phyloP scores from a whole-genome alignment of 1,140 invertebrate species.

The Phthorimaea operculella region DNA sequence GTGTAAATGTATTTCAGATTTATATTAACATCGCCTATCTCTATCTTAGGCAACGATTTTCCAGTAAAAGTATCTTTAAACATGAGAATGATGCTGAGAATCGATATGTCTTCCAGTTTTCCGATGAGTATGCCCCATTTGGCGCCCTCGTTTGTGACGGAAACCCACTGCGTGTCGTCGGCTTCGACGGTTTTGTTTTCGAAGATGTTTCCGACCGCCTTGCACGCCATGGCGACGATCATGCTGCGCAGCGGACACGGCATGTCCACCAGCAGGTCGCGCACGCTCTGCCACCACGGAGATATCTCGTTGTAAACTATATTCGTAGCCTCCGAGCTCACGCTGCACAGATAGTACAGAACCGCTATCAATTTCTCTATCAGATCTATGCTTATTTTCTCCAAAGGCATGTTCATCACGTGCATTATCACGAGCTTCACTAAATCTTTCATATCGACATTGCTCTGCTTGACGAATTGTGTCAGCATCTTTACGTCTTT shows the following conservation, averaged over 20 bases:
- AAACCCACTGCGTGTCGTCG: slow-evolving; percentile 81
- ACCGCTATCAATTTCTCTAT: slow-evolving; percentile 65
- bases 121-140: slow-evolving; percentile 87
- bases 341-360: slow-evolving; percentile 56
- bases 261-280: slow-evolving; percentile 76
- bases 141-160: slow-evolving; percentile 84
- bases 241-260: slow-evolving; percentile 77
- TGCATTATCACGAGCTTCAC: slow-evolving; percentile 74
- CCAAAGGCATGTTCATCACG: slow-evolving; percentile 70
- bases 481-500: slow-evolving; percentile 63
- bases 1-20: slow-evolving; percentile 80
- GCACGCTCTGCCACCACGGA: slow-evolving; percentile 79
- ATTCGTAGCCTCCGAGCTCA: slow-evolving; percentile 48
- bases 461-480: slow-evolving; percentile 64
- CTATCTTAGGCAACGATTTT: slow-evolving; percentile 66
- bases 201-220: slow-evolving; percentile 72
- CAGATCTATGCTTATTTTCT: slow-evolving; percentile 61
- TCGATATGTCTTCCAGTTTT: slow-evolving; percentile 89
- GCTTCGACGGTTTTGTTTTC: slow-evolving; percentile 51
- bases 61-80: slow-evolving; percentile 61
- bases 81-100: slow-evolving; percentile 77
- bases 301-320: slow-evolving; percentile 75
- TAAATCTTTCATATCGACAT: slow-evolving; percentile 70
- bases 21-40: slow-evolving; percentile 72
- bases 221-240: slow-evolving; percentile 80